Evolutionary conservation across 2,797 vertebrate genomes (phyloP).

Genomic region (Ataeniobius toweri): DNA sequence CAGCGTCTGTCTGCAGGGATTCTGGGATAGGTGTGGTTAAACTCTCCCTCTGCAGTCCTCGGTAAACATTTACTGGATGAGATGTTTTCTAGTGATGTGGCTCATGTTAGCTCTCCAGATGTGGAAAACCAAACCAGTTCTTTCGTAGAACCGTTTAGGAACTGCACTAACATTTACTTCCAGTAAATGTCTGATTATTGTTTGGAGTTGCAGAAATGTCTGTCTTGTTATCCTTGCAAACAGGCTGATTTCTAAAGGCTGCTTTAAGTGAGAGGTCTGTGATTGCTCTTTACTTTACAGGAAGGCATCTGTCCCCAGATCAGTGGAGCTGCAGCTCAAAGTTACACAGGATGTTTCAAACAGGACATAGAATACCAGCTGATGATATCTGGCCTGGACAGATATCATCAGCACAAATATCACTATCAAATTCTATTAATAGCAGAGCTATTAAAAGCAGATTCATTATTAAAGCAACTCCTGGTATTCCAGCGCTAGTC

Average conservation of each 20-base stretch:
- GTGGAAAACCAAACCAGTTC: too few relatives aligned
- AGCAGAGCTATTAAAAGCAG: neutral
- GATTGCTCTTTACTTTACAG: neutral
- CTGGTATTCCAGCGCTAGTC: neutral
- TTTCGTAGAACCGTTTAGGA: too few relatives aligned
- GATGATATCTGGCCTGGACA: neutral
- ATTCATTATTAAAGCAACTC: neutral
- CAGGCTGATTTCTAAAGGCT: neutral
- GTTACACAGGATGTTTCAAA: neutral
- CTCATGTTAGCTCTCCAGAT: too few relatives aligned
- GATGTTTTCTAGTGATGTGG: too few relatives aligned
- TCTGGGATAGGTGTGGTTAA: too few relatives aligned
- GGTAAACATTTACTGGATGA: too few relatives aligned
- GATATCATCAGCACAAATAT: too few relatives aligned
- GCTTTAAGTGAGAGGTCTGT: too few relatives aligned
- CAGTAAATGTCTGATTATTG: neutral
- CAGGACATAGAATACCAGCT: neutral
- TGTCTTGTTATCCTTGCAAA: neutral
- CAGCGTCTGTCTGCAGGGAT: too few relatives aligned
- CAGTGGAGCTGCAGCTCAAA: neutral
- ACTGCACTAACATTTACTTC: too few relatives aligned
- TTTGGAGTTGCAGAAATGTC: neutral
- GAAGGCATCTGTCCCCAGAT: neutral
- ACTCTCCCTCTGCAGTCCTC: too few relatives aligned
- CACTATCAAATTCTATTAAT: neutral